Base-by-base conservation (phyloP, 2,797 vertebrate species). In the Centropyge bicolor region DNA sequence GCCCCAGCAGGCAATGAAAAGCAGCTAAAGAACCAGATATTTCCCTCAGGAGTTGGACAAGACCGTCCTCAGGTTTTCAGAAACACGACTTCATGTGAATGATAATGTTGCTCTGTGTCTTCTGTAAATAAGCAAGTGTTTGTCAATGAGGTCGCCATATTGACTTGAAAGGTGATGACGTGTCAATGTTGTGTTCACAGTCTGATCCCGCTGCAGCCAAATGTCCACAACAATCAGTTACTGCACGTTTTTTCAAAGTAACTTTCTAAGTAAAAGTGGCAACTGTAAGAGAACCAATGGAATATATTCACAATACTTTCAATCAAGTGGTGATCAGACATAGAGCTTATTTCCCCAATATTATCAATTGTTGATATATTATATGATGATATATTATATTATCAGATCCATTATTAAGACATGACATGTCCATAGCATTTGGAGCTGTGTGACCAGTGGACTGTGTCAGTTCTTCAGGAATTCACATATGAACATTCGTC, bases 401-500 rank as follows among this genome's bases (percentile, higher is more conserved):
- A n/a, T n/a, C n/a, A n/a, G n/a, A n/a, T n/a, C n/a, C n/a, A n/a
- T n/a, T n/a, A n/a, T n/a, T n/a, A n/a, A n/a, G n/a, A n/a, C n/a
- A n/a, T n/a, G n/a, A n/a, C n/a, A n/a, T n/a, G n/a, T n/a, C n/a
- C n/a, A n/a, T n/a, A n/a, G n/a, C n/a, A n/a, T n/a, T n/a, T n/a
- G n/a, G n/a, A 64, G 27, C 45, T 61, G 36, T n/a, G 57, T 19
- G 27, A 52, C 51, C 31, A 0, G 57, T 43, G n/a, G 62, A 20
- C 14, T 8, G 10, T 73, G 31, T 70, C 64, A 6, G 1, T 63
- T 52, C 55, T 56, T 69, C 22, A 41, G 27, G n/a, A 66, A 70
- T 22, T 14, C 31, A 60, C 24, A 64, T 17, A 6, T 46, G 16
- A 66, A 46, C 80, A 72, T 77, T 54, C 10, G 22, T 76, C 72